These are phyloP conservation scores for Aphodius sticticus DNA, from an alignment of 2,888 invertebrate species.

Conservation along the genomic window DNA sequence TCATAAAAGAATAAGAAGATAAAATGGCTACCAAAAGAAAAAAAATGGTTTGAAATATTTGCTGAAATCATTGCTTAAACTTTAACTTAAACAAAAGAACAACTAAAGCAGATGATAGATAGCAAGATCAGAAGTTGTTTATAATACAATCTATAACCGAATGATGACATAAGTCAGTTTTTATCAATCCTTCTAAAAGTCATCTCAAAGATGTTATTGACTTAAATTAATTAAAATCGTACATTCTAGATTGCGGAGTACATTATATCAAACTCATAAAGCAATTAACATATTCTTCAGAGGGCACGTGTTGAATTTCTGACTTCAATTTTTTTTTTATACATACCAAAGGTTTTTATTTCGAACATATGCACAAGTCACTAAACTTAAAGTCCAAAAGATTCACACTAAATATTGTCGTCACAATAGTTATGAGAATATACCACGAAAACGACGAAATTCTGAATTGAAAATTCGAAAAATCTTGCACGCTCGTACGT, in stretches of 20 bases:
- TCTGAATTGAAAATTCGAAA: not conserved
- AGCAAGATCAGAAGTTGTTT: not conserved
- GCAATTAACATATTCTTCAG: not conserved
- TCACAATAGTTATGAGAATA: not conserved
- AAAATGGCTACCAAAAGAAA: not conserved
- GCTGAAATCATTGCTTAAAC: too few species aligned
- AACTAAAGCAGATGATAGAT: not conserved
- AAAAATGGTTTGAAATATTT: not conserved
- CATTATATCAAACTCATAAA: not conserved
- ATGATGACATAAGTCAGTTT: not conserved
- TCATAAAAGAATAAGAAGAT: not conserved
- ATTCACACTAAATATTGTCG: not conserved
- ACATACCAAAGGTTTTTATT: slow-evolving; percentile 11
- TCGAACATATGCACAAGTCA: not conserved
- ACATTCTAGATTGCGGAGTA: not conserved
- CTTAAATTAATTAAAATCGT: not conserved
- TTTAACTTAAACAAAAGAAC: not conserved
- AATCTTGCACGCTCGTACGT: not conserved
- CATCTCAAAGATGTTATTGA: not conserved
- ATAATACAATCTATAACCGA: not conserved
- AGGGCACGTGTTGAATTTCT: slow-evolving; percentile 8
- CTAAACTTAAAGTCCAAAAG: slow-evolving; percentile 11
- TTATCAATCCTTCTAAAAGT: not conserved
- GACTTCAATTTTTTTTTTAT: slow-evolving; percentile 8
- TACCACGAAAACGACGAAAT: not conserved